Conservation (phyloP, 2,113 vertebrate genomes). For the Corydoras maculifer region DNA sequence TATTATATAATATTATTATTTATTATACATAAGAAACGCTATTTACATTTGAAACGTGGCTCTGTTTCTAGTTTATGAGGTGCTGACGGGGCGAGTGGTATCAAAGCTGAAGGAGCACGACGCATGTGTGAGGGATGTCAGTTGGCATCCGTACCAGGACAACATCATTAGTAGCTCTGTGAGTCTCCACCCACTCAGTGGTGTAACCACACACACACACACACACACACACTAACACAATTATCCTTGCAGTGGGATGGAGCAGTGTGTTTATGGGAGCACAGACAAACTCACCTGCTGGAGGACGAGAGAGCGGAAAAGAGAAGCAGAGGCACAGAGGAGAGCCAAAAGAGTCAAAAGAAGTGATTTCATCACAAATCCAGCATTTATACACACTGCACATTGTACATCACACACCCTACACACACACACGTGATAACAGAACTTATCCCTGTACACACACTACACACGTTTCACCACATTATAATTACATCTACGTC, state of each 20-base stretch:
- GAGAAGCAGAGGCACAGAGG: slow-evolving; percentile 11
- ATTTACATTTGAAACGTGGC: not conserved
- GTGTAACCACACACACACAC: not conserved
- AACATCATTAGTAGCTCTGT: slow-evolving; percentile 87
- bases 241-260: slow-evolving; percentile 75
- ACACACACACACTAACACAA: too few species aligned
- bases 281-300: slow-evolving; percentile 74
- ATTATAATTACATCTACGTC: too few species aligned
- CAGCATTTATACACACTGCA: too few species aligned
- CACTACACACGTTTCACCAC: too few species aligned
- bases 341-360: slow-evolving; percentile 7
- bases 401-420: too few species aligned
- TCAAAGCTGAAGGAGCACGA: slow-evolving; percentile 75
- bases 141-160: slow-evolving; percentile 84
- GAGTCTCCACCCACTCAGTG: slow-evolving; percentile 47
- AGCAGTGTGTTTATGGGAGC: slow-evolving; percentile 79
- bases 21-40: not conserved
- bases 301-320: slow-evolving; percentile 58
- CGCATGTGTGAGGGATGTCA: slow-evolving; percentile 84
- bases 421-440: too few species aligned
- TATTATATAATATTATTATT: not conserved
- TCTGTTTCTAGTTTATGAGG: slow-evolving; percentile 71
- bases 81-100: slow-evolving; percentile 75
- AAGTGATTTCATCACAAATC: not conserved
- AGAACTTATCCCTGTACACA: too few species aligned